phyloP scores from a whole-genome alignment of 1,140 invertebrate genomes.

The Hormaphis cornu region DNA sequence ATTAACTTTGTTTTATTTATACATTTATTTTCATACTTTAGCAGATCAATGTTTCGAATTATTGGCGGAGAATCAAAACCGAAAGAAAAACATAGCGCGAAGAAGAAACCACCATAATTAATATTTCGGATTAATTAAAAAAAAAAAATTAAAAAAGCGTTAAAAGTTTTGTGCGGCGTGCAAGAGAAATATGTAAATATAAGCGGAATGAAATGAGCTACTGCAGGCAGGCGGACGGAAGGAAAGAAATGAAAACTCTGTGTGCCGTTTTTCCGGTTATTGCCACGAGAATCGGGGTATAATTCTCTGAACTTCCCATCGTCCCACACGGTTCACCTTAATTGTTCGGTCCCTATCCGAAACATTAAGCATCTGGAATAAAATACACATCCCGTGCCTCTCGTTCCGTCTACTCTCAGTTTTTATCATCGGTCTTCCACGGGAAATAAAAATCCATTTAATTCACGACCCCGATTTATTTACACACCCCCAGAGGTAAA shows the following conservation, averaged over 20 bases:
- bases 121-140: constrained; percentile 7
- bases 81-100: not conserved
- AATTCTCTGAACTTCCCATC: constrained; percentile 6
- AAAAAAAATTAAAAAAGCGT: not conserved
- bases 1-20: constrained; percentile 4
- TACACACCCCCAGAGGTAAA: not conserved
- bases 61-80: constrained; percentile 11
- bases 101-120: not conserved
- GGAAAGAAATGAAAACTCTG: not conserved
- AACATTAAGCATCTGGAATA: constrained; percentile 30
- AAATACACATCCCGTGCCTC: constrained; percentile 3
- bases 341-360: constrained; percentile 6
- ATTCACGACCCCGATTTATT: constrained; percentile 18
- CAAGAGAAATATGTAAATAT: constrained; percentile 13
- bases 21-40: too few species aligned
- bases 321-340: constrained; percentile 27
- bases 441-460: constrained; percentile 26
- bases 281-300: constrained; percentile 9
- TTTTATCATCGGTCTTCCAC: not conserved
- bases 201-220: not conserved
- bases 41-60: constrained; percentile 10
- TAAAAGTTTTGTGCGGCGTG: not conserved
- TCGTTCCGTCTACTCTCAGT: not conserved
- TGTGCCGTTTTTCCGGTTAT: constrained; percentile 12
- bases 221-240: not conserved